These are phyloP conservation scores for Odontocerum albicorne DNA, from an alignment of 2,888 invertebrate species.

Conservation along the genomic window DNA sequence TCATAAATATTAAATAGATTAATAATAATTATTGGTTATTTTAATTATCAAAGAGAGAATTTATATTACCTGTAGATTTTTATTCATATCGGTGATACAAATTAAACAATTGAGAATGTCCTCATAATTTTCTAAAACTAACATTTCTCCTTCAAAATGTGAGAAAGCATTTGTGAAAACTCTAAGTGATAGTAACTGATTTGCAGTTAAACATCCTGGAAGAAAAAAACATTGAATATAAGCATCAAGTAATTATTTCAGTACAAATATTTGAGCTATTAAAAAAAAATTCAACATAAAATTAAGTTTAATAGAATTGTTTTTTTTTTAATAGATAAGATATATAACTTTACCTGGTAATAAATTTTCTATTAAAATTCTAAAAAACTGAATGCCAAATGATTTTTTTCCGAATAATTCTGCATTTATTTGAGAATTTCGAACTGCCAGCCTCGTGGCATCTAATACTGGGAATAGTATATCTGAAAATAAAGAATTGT, in stretches of 20 bases:
- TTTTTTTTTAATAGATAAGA: slow-evolving; percentile 1
- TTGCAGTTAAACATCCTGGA: slow-evolving; percentile 63
- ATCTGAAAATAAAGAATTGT: slow-evolving; percentile 51
- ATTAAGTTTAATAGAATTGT: too few relatives aligned
- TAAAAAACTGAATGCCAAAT: slow-evolving; percentile 48
- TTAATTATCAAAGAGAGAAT: too few relatives aligned
- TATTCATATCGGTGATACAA: slow-evolving; percentile 57
- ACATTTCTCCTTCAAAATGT: slow-evolving; percentile 65
- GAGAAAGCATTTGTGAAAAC: slow-evolving; percentile 81
- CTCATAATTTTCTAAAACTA: slow-evolving; percentile 61
- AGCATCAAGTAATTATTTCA: background rate
- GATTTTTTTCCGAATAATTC: slow-evolving; percentile 49
- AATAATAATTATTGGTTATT: too few relatives aligned
- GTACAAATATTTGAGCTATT: background rate
- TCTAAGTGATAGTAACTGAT: slow-evolving; percentile 77
- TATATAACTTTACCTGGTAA: slow-evolving; percentile 47
- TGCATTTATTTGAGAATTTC: slow-evolving; percentile 63
- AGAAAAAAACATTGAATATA: slow-evolving; percentile 26
- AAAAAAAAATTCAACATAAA: too few relatives aligned
- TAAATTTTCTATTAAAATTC: slow-evolving; percentile 47
- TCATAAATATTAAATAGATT: too few relatives aligned
- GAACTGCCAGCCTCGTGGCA: slow-evolving; percentile 78
- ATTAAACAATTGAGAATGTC: slow-evolving; percentile 58
- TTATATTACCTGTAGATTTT: slow-evolving; percentile 69
- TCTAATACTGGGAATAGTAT: slow-evolving; percentile 89